Evolutionary conservation across 2,888 invertebrate species (phyloP), one percentile per base, ranked within the genome.

Genomic region (Camptogramma bilineatum): DNA sequence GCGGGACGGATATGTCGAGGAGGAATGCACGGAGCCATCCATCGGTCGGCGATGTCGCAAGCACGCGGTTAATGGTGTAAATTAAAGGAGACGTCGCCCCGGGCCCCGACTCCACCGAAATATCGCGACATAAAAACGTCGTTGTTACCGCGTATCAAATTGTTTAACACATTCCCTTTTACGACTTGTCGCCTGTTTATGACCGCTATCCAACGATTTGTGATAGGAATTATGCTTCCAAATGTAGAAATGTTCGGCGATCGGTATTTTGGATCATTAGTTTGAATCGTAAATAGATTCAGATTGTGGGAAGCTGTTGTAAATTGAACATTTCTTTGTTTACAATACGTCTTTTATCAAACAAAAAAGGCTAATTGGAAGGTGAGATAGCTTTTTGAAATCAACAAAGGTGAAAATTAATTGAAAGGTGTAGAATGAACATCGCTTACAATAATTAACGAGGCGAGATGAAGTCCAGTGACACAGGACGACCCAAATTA

Each of bases 71-170:
- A 89, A 89, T 89, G 85, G 85, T 77, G 72, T 86, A 87, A 90
- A 91, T 93, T 92, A 91, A 91, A 87, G 81, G 80, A 80, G 84
- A 83, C 84, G 85, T 80, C 54, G 65, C 57, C 34, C 81, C 79
- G 75, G 74, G 76, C 78, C 9, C 47, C 68, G 66, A 52, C 63
- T 63, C 82, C 79, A 89, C 90, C 86, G 82, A 91, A 90, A 91
- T 91, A 91, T 90, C 85, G 84, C 80, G 81, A 81, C 85, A 88
- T 91, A 90, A 90, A 90, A 88, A 87, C 79, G 87, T 87, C 88
- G 84, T 81, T 85, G 83, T 83, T 82, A 84, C 83, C 84, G 83
- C 85, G 85, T 88, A 88, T 90, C 90, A 87, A 88, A 89, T 89
- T 90, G 88, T 89, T 88, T 87, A 87, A 90, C 90, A 88, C 89